Percentiles rank a stretch among this genome's conserved stretches.
phyloP scores from a whole-genome alignment of 1,140 invertebrate species.

The Telenomus remus region DNA sequence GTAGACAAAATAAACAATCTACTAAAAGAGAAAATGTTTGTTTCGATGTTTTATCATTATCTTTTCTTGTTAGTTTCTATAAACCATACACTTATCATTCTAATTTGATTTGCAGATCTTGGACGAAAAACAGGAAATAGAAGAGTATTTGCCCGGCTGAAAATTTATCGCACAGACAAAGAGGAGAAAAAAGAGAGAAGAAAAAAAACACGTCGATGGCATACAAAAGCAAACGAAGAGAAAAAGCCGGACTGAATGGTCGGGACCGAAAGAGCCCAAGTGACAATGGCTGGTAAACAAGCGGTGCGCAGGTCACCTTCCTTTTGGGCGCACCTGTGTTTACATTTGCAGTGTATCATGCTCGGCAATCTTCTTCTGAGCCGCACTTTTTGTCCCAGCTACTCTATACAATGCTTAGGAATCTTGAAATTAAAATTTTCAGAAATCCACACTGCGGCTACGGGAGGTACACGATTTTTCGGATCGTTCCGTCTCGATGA shows the following conservation, averaged over 20 bases:
- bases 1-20: too few species aligned
- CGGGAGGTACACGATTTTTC: too few species aligned
- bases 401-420: conserved; percentile 10
- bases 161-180: conserved; percentile 14
- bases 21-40: too few species aligned
- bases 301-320: conserved; percentile 18
- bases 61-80: too few species aligned
- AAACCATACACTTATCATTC: conserved; percentile 20
- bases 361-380: conserved; percentile 4
- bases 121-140: conserved; percentile 10
- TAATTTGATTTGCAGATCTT: conserved; percentile 36
- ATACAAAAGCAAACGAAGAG: conserved; percentile 21
- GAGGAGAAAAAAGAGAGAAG: neutral
- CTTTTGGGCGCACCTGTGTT: conserved; percentile 33
- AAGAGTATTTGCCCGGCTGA: neutral
- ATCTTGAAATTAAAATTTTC: conserved; percentile 18
- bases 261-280: conserved; percentile 10
- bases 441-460: neutral
- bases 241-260: conserved; percentile 17
- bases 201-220: conserved; percentile 2
- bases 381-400: conserved; percentile 5
- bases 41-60: too few species aligned
- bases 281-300: conserved; percentile 40
- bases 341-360: conserved; percentile 18
- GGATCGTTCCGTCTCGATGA: too few species aligned